phyloP scores from a whole-genome alignment of 2,797 vertebrate species.

The Pseudomugil tenellus region DNA sequence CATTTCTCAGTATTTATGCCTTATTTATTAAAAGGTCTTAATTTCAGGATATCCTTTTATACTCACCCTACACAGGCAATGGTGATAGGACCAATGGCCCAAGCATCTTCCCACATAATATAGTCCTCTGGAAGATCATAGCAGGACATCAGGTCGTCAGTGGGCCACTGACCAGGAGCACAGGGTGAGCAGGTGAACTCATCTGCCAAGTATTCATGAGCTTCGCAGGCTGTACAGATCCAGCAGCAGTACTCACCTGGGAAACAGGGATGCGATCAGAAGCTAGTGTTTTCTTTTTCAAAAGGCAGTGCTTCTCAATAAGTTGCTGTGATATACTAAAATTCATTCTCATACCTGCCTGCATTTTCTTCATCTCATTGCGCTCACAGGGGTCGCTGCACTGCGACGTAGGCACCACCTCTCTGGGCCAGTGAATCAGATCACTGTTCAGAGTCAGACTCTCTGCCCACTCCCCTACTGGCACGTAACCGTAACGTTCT shows the following conservation, averaged over 20 bases:
- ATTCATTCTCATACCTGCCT: slow-evolving; percentile 84
- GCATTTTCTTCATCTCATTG: slow-evolving; percentile 99
- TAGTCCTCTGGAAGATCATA: slow-evolving; percentile 98
- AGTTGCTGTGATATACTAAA: slow-evolving; percentile 11
- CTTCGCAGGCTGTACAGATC: slow-evolving; percentile 98
- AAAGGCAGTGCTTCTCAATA: slow-evolving; percentile 24
- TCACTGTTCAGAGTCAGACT: slow-evolving; percentile 88
- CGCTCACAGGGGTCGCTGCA: slow-evolving; percentile 97
- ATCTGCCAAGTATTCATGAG: slow-evolving; percentile 92
- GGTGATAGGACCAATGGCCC: slow-evolving; percentile 96
- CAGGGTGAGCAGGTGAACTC: slow-evolving; percentile 96
- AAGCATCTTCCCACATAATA: slow-evolving; percentile 98
- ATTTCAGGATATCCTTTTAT: background rate
- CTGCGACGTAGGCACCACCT: slow-evolving; percentile 89
- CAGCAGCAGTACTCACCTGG: slow-evolving; percentile 95
- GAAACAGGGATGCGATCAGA: slow-evolving; percentile 40
- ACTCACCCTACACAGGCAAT: slow-evolving; percentile 93
- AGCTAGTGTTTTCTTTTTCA: slow-evolving; percentile 37
- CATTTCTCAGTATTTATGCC: too few species aligned
- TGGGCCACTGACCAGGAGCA: slow-evolving; percentile 93
- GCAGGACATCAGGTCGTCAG: slow-evolving; percentile 89
- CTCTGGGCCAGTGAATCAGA: slow-evolving; percentile 93
- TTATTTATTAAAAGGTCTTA: background rate
- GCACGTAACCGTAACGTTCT: slow-evolving; percentile 89
- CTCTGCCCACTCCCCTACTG: slow-evolving; percentile 96